Base-by-base conservation (phyloP, 2,113 vertebrate genomes). In the Sinosuthora webbiana region DNA sequence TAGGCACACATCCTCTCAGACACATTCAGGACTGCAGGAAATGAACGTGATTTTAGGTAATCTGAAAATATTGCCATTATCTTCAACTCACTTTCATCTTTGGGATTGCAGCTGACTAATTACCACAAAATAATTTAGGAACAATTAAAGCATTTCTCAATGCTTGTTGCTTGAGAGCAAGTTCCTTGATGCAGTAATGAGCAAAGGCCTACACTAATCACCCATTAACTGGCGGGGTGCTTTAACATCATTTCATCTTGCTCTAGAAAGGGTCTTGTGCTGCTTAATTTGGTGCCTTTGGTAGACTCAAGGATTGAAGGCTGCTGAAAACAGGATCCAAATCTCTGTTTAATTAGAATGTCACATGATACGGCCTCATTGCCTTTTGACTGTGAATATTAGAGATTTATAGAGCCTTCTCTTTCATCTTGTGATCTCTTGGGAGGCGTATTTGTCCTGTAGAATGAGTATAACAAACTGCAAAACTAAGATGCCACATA, bases 61-160 rank as follows among this genome's bases (percentile, higher is more conserved):
- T 68, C 65, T 76, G 78, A 62, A 93, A 85, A 95, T 87, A 85
- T 3, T 70, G 50, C 30, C 57, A 37, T 59, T 73, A 79, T 62
- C 57, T 30, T 84, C 74, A 59, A 2, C 22, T 86, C 44, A 30
- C 22, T 77, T 33, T 80, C 45, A 85, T 88, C 63, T 70, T 87
- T 75, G 42, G 56, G 60, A 69, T 11, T 69, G 60, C 41, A 91
- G 77, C 56, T 93, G 71, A 80, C 82, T 95, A 93, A 96, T 91
- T 89, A 42, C 47, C 11, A 5, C 56, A 65, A 93, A 96, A 89
- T 85, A 89, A 95, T 92, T 89, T 76, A 77, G 76, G 62, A 93
- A 91, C 71, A 95, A 89, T 91, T 94, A 94, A 94, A 92, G 64
- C 35, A 57, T 95, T 83, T 76, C 90, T 93, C 70, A 90, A 8